phyloP scores from a whole-genome alignment of 1,140 invertebrate species.

The Sweltsa coloradensis region DNA sequence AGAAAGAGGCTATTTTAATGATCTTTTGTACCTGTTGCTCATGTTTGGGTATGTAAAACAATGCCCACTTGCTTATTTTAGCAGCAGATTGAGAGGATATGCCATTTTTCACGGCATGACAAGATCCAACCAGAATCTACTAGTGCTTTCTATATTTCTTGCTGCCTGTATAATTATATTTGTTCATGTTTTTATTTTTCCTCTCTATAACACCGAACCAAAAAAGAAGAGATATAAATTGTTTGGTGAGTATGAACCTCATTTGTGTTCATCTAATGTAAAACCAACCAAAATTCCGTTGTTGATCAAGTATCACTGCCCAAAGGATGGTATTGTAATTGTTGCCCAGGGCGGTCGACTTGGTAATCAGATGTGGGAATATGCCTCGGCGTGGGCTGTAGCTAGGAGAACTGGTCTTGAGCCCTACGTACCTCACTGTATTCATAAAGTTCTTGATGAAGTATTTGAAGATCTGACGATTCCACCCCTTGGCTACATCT shows the following conservation, averaged over 20 bases:
- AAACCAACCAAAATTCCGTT: conserved; percentile 27
- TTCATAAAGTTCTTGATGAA: conserved; percentile 37
- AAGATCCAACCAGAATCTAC: conserved; percentile 36
- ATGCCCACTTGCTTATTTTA: no score
- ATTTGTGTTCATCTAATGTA: conserved; percentile 36
- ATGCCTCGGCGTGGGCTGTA: conserved; percentile 45
- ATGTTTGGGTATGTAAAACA: no score
- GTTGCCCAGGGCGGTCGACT: conserved; percentile 41
- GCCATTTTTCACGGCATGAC: no score
- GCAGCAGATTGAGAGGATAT: no score
- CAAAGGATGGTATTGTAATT: conserved; percentile 37
- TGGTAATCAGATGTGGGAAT: conserved; percentile 54
- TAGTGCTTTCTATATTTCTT: conserved; percentile 42
- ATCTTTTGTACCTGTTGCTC: no score
- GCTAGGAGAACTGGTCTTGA: conserved; percentile 40
- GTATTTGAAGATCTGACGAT: conserved; percentile 42
- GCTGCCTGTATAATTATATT: conserved; percentile 41
- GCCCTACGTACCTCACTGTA: conserved; percentile 42
- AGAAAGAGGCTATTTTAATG: no score
- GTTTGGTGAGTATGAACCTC: conserved; percentile 33
- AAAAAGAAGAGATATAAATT: conserved; percentile 21
- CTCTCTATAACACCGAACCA: conserved; percentile 37
- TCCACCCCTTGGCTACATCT: conserved; percentile 40
- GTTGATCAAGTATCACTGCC: conserved; percentile 25
- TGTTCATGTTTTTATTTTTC: conserved; percentile 47